A percentile compares a stretch with the other conserved stretches of the same genome.
Evolutionary conservation across 2,113 vertebrate species (phyloP).

Genomic region (Larimichthys polyactis): DNA sequence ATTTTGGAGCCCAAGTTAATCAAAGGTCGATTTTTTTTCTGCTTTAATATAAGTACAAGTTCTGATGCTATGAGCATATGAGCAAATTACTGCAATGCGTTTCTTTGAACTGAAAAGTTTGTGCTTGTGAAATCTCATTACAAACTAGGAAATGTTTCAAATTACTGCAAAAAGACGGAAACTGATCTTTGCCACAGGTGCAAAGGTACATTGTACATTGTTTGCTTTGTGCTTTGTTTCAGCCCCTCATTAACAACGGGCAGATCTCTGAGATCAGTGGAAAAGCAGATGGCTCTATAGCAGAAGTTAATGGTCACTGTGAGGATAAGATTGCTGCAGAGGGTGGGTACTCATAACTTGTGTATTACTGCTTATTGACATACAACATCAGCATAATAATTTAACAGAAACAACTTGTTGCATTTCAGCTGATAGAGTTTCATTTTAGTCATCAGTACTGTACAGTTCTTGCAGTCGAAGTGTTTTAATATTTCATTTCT

Average conservation of each 20-base stretch:
- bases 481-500: slow-evolving; percentile 41
- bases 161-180: background rate
- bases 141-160: background rate
- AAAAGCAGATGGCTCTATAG: slow-evolving; percentile 75
- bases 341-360: slow-evolving; percentile 68
- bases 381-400: background rate
- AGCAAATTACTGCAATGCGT: background rate
- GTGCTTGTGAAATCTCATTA: background rate
- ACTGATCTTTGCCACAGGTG: background rate
- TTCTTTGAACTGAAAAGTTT: background rate
- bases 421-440: slow-evolving; percentile 29
- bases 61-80: background rate
- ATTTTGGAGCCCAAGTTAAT: slow-evolving; percentile 12
- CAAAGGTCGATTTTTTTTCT: slow-evolving; percentile 11
- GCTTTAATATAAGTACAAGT: background rate
- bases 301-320: slow-evolving; percentile 60
- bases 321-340: slow-evolving; percentile 65
- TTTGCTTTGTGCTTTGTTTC: slow-evolving; percentile 37
- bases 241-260: slow-evolving; percentile 85
- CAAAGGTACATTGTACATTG: background rate
- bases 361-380: background rate
- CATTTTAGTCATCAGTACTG: background rate
- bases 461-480: background rate
- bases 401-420: background rate
- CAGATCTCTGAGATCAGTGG: slow-evolving; percentile 82